Percentiles rank a stretch among this genome's conserved stretches.
Evolutionary conservation across 2,888 invertebrate species (phyloP).

Genomic region (Bellardia bayeri): DNA sequence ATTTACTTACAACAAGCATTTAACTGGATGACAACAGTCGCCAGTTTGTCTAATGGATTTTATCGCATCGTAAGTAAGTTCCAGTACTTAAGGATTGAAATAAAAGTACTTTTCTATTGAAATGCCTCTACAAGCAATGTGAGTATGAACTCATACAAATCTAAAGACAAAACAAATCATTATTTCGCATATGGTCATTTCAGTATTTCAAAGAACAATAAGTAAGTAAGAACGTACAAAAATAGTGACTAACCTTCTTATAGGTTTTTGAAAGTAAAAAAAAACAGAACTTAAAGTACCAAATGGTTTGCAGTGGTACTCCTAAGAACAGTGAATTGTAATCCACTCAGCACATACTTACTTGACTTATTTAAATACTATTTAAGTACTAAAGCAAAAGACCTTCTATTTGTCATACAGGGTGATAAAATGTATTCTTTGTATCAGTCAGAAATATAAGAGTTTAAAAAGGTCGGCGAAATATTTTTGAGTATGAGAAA

Average conservation of each 20-base stretch:
- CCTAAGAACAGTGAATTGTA: neutral
- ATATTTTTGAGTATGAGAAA: no score
- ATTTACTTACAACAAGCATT: constrained; percentile 25
- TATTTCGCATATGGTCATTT: constrained; percentile 39
- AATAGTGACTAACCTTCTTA: constrained; percentile 40
- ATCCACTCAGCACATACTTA: constrained; percentile 7
- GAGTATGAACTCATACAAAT: neutral
- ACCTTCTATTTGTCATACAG: neutral
- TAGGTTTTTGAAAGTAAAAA: constrained; percentile 20
- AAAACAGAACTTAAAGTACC: constrained; percentile 11
- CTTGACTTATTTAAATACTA: constrained; percentile 8
- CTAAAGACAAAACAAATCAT: neutral
- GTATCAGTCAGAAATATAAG: no score
- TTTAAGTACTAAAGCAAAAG: constrained; percentile 7
- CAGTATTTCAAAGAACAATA: constrained; percentile 6
- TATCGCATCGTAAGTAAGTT: constrained; percentile 40
- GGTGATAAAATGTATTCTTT: no score
- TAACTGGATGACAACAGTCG: constrained; percentile 37
- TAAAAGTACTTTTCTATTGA: constrained; percentile 32
- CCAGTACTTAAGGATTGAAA: constrained; percentile 22
- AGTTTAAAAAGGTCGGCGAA: no score
- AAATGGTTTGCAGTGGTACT: constrained; percentile 14
- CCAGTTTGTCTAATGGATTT: constrained; percentile 58
- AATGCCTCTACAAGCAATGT: neutral
- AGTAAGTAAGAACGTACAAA: neutral